Conservation (phyloP, 2,113 vertebrate genomes). For the Etheostoma spectabile region DNA sequence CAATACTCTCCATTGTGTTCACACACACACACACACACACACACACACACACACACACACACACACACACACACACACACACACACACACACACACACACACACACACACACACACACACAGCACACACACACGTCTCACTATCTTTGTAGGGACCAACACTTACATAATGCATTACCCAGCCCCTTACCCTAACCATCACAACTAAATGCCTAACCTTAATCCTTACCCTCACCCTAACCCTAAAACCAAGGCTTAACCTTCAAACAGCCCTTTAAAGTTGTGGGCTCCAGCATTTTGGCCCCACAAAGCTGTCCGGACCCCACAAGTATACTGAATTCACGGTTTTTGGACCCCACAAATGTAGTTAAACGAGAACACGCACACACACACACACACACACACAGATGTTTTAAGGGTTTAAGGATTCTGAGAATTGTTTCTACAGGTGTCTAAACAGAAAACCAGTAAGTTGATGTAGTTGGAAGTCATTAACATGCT, state of each 20-base stretch:
- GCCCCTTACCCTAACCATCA: too few relatives aligned
- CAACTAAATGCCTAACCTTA: too few relatives aligned
- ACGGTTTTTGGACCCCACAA: too few relatives aligned
- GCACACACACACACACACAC: not conserved
- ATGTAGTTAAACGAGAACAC: too few relatives aligned
- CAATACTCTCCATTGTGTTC: not conserved
- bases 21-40: not conserved
- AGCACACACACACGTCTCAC: not conserved
- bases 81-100: not conserved
- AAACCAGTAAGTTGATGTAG: slow-evolving; percentile 16
- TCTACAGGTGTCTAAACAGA: not conserved
- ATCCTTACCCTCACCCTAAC: too few relatives aligned
- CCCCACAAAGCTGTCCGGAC: too few relatives aligned
- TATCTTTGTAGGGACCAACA: too few relatives aligned
- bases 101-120: not conserved
- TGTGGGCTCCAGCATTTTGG: too few relatives aligned
- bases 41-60: not conserved
- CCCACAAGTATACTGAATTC: too few relatives aligned
- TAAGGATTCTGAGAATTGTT: not conserved
- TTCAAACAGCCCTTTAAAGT: too few relatives aligned
- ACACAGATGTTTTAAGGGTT: not conserved
- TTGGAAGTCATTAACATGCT: slow-evolving; percentile 35
- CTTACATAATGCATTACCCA: too few relatives aligned
- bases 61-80: not conserved
- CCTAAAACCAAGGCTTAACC: too few relatives aligned